phyloP scores from a whole-genome alignment of 2,797 vertebrate genomes.

The Anniella stebbinsi region DNA sequence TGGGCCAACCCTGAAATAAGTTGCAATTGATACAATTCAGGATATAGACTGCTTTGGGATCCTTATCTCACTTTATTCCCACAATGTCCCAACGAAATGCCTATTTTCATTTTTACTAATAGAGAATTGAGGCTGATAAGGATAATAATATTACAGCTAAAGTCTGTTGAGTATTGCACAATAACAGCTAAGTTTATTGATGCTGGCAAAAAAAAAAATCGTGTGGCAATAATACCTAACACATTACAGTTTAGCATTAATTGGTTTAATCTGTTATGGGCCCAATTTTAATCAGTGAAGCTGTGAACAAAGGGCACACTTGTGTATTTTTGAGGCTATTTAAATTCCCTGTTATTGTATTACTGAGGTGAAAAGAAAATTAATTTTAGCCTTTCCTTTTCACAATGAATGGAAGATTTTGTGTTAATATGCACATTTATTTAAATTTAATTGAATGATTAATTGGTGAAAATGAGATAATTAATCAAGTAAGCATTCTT shows the following conservation, averaged over 20 bases:
- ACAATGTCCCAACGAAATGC: background rate
- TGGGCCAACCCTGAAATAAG: background rate
- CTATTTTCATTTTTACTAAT: background rate
- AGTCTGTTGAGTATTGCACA: background rate
- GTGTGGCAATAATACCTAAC: background rate
- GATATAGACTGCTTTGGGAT: background rate
- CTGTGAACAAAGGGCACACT: background rate
- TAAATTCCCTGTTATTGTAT: background rate
- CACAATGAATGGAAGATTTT: conserved; percentile 13
- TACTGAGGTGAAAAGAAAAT: conserved; percentile 7
- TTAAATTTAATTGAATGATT: conserved; percentile 20
- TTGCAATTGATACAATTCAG: background rate
- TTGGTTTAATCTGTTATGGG: background rate
- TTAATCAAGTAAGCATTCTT: conserved; percentile 8
- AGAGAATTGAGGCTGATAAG: background rate
- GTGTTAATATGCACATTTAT: conserved; percentile 5
- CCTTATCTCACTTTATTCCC: background rate
- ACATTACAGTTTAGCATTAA: background rate
- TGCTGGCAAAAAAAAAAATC: background rate
- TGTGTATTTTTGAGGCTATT: background rate
- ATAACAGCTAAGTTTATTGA: background rate
- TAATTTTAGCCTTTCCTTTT: background rate
- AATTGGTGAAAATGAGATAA: conserved; percentile 8
- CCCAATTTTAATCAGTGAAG: background rate
- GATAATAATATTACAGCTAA: background rate